These are phyloP conservation scores for Homarus americanus DNA, from an alignment of 1,140 invertebrate species.

Conservation along the genomic window DNA sequence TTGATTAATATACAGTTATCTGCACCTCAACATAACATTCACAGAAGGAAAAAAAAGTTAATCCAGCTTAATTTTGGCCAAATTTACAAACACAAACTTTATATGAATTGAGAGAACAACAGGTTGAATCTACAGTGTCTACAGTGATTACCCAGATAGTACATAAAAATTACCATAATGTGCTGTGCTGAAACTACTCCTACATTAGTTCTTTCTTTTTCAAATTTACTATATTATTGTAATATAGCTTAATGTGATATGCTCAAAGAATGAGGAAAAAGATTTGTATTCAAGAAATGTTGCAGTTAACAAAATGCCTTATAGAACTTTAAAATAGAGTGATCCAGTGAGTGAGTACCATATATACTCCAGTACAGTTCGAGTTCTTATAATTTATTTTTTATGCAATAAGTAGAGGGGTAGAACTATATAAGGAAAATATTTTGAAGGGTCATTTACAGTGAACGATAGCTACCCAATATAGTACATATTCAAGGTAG, in stretches of 20 bases:
- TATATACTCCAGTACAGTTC: no score
- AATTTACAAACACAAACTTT: neutral
- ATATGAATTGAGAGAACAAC: neutral
- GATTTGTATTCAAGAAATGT: neutral
- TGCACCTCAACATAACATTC: neutral
- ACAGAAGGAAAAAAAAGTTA: neutral
- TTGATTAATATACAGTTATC: neutral
- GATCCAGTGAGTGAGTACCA: no score
- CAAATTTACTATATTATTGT: neutral
- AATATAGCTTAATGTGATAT: neutral
- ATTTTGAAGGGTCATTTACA: no score
- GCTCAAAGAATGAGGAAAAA: neutral
- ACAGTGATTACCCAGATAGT: neutral
- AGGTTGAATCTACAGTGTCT: neutral
- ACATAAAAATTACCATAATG: neutral
- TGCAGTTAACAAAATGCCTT: neutral
- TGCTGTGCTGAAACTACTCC: neutral
- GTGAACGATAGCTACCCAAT: no score
- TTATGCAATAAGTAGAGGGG: no score
- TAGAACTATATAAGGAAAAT: no score
- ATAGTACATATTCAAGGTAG: no score
- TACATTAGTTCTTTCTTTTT: neutral
- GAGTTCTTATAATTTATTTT: no score
- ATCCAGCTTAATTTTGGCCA: neutral
- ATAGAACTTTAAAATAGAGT: no score